Conservation (phyloP, 2,888 invertebrate species). For the Perizoma affinitatum region DNA sequence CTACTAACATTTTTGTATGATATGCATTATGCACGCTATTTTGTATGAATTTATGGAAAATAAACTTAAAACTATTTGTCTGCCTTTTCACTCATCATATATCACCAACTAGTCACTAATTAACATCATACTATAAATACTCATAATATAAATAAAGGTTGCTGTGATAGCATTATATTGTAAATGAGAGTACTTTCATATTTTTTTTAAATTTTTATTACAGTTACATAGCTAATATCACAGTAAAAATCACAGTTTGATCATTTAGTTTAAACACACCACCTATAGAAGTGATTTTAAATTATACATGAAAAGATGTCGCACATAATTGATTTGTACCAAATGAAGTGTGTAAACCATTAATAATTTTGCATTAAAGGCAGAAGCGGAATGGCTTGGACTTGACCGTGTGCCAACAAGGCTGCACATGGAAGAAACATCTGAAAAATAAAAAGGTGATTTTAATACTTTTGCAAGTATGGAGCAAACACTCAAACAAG, state of each 20-base stretch:
- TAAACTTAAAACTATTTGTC: conserved; percentile 49
- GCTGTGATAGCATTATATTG: neutral
- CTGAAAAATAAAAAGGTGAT: conserved; percentile 84
- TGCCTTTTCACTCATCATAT: conserved; percentile 61
- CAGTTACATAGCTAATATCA: conserved; percentile 32
- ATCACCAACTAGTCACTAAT: neutral
- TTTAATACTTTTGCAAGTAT: conserved; percentile 58
- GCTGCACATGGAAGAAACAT: conserved; percentile 82
- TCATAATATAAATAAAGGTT: too few species aligned
- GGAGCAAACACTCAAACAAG: conserved; percentile 75
- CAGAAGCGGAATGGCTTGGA: conserved; percentile 85
- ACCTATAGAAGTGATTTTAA: conserved; percentile 1
- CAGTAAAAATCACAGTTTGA: conserved; percentile 55
- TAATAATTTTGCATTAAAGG: conserved; percentile 80
- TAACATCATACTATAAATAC: too few species aligned
- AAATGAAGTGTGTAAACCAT: conserved; percentile 60
- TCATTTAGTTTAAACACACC: conserved; percentile 13
- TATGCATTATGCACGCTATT: conserved; percentile 14
- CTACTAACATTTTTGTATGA: conserved; percentile 14
- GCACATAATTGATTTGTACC: conserved; percentile 48
- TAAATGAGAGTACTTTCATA: conserved; percentile 8
- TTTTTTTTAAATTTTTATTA: conserved; percentile 16
- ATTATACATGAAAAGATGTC: conserved; percentile 43
- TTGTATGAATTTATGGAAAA: conserved; percentile 45
- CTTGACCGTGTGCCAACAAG: conserved; percentile 87